These are phyloP conservation scores for Magallana ariakensis DNA, from an alignment of 1,140 invertebrate species.

Conservation along the genomic window DNA sequence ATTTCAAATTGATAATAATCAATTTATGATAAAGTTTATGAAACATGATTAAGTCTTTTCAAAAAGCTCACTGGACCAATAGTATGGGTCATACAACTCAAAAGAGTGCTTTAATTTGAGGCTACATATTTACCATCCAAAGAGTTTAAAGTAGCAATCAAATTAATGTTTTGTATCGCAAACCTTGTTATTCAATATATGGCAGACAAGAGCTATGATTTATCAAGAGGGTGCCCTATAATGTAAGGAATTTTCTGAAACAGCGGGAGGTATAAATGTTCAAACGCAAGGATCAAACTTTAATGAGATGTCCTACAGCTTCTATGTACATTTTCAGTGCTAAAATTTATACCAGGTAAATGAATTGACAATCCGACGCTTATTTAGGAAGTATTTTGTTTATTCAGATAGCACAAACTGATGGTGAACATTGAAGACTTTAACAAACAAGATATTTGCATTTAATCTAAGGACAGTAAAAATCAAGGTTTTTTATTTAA, in stretches of 20 bases:
- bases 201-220: neutral
- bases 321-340: too few relatives aligned
- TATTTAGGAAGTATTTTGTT: too few relatives aligned
- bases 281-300: neutral
- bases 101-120: neutral
- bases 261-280: slow-evolving; percentile 17
- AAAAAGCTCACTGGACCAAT: neutral
- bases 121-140: neutral
- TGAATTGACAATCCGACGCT: too few relatives aligned
- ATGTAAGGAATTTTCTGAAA: neutral
- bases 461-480: too few relatives aligned
- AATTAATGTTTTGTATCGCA: slow-evolving; percentile 14
- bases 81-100: neutral
- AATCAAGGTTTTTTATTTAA: too few relatives aligned
- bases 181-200: neutral
- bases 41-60: slow-evolving; percentile 1
- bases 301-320: neutral
- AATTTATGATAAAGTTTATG: slow-evolving; percentile 23
- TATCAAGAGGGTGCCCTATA: neutral
- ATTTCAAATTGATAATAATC: slow-evolving; percentile 35
- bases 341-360: too few relatives aligned
- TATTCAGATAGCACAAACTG: too few relatives aligned
- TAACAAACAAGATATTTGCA: too few relatives aligned
- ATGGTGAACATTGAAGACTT: too few relatives aligned
- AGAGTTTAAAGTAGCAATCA: neutral